Conservation (phyloP, 2,797 vertebrate species). For the Holocentrus rufus region DNA sequence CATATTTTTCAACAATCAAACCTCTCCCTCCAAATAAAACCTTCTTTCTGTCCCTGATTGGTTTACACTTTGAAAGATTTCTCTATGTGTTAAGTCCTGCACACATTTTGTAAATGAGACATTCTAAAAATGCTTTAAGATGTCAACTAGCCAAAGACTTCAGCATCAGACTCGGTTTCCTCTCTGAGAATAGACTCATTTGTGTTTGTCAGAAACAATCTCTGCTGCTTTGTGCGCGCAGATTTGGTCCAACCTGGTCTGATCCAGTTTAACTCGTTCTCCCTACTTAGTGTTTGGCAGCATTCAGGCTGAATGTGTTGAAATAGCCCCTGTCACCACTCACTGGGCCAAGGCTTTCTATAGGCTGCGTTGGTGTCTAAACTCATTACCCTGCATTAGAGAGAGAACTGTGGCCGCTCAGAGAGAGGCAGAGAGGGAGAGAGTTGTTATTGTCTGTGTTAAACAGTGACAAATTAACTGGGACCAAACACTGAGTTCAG, state of each 20-base stretch:
- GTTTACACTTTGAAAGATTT: no score
- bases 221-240: no score
- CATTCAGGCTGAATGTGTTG: conserved; percentile 15
- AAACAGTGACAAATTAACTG: conserved; percentile 61
- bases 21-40: no score
- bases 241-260: conserved; percentile 1
- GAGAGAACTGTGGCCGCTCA: conserved; percentile 47
- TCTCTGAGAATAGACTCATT: no score
- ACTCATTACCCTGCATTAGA: conserved; percentile 66
- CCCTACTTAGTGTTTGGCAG: conserved; percentile 24
- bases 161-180: no score
- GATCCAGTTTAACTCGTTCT: conserved; percentile 38
- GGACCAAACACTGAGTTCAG: conserved; percentile 24
- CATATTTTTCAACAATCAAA: no score
- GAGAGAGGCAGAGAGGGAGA: conserved; percentile 29
- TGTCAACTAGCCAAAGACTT: no score
- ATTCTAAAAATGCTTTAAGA: no score
- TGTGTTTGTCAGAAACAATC: no score
- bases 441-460: conserved; percentile 41
- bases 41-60: no score
- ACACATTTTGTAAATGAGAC: no score
- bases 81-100: no score
- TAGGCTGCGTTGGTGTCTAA: conserved; percentile 73
- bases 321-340: conserved; percentile 57
- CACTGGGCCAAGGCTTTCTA: conserved; percentile 60